Evolutionary conservation across 2,888 invertebrate genomes (phyloP), one percentile per base, ranked within the genome.

Genomic region (Poecilobothrus nobilitatus): DNA sequence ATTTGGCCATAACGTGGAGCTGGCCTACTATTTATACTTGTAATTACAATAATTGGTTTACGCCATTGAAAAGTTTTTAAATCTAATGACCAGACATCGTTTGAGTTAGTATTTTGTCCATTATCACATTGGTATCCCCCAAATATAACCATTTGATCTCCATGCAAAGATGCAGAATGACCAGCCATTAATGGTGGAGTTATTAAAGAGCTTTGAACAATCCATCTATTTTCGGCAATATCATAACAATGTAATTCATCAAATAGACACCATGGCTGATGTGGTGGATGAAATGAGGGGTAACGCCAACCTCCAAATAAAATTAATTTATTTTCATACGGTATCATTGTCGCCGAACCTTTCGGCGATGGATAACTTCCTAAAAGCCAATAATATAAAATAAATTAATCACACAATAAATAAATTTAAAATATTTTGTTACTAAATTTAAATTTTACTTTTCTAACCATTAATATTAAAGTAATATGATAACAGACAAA

Each of bases 231-330:
- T 33, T 87, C 87, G 71, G 83, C 84, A 34, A 94, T 89, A 80
- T 91, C 90, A 78, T 94, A 97, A 70, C 91, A 86, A 79, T 97
- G 96, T 68, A 97, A 85, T 82, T 97, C 95, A 81, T 94, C 94
- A 79, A 95, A 97, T 79, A 96, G 87, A 74, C 91, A 89, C 84
- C 92, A 91, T 74, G 89, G 91, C 80, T 92, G 92, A 79, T 91
- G 90, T 66, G 91, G 86, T 67, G 94, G 94, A 80, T 92, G 88
- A 69, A 92, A 84, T 72, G 94, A 91, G 33, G 95, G 95, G 82
- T 95, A 94, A 15, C 95, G 91, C 94, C 95, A 97, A 8, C 97
- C 97, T 64, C 97, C 97, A 84, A 95, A 97, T 68, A 98, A 83
- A 71, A 94, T 86, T 73, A 97, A 84, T 73, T 86, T 88, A 75